Evolutionary conservation across 2,888 invertebrate species (phyloP).

Genomic region (Pyrrhosoma nymphula): DNA sequence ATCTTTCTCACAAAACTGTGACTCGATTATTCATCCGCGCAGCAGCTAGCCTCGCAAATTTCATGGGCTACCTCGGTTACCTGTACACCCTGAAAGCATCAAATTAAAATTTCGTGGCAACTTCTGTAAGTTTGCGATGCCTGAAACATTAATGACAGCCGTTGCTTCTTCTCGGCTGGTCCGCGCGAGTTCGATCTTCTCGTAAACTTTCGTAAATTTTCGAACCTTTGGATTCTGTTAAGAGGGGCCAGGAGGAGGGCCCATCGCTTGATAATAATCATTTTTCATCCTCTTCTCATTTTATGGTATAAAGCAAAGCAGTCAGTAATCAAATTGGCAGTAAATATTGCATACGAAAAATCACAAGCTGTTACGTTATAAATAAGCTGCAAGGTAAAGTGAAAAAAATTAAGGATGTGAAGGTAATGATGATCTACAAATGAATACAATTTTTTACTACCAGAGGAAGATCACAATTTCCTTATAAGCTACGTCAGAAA

Average conservation of each 20-base stretch:
- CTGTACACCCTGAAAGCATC: not conserved
- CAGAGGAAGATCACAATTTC: no score
- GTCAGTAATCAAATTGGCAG: no score
- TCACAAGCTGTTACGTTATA: no score
- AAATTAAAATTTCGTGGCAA: not conserved
- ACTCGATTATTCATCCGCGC: not conserved
- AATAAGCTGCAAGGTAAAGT: no score
- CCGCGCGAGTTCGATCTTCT: not conserved
- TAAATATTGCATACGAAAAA: no score
- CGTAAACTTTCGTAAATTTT: conserved; percentile 18
- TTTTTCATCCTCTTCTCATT: no score
- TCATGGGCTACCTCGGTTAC: not conserved
- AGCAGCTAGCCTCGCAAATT: not conserved
- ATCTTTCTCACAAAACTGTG: not conserved
- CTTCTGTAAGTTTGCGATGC: not conserved
- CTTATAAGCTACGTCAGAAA: no score
- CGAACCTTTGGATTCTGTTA: not conserved
- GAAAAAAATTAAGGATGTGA: no score
- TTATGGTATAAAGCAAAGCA: no score
- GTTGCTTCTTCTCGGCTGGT: not conserved
- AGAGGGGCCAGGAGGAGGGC: not conserved
- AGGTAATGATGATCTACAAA: no score
- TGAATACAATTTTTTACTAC: no score
- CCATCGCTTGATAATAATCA: no score
- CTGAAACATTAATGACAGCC: not conserved